Conservation (phyloP, 2,797 vertebrate species). For the Cynopterus sphinx region DNA sequence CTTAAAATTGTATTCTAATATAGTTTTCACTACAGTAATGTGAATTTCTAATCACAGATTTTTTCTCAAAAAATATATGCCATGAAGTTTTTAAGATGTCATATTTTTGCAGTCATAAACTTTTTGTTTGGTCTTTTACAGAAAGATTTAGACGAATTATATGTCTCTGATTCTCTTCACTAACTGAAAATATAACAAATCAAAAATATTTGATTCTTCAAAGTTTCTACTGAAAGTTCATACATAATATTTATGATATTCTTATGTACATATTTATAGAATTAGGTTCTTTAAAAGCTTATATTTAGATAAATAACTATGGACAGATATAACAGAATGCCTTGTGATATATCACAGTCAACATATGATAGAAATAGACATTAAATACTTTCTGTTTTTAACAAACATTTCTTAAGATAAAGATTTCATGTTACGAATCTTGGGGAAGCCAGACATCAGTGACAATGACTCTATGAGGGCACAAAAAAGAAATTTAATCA, state of each 20-base stretch:
- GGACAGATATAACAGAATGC: not conserved
- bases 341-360: not conserved
- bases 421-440: slow-evolving; percentile 56
- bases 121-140: not conserved
- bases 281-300: not conserved
- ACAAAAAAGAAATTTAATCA: not conserved
- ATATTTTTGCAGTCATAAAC: not conserved
- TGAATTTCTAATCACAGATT: not conserved
- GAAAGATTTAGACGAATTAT: not conserved
- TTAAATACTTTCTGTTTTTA: slow-evolving; percentile 46
- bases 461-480: not conserved
- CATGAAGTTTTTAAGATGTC: not conserved
- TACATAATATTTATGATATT: not conserved
- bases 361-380: not conserved
- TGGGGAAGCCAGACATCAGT: slow-evolving; percentile 54
- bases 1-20: not conserved
- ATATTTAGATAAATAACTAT: not conserved
- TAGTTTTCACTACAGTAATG: not conserved
- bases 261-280: not conserved
- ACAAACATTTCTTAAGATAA: slow-evolving; percentile 46
- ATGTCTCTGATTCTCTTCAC: not conserved
- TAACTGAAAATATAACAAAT: not conserved
- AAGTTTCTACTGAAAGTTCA: not conserved
- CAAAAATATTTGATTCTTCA: not conserved
- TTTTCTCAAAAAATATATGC: not conserved